Percentiles rank a stretch among this genome's conserved stretches.
phyloP scores from a whole-genome alignment of 2,113 vertebrate genomes.

The Rhizomys pruinosus region DNA sequence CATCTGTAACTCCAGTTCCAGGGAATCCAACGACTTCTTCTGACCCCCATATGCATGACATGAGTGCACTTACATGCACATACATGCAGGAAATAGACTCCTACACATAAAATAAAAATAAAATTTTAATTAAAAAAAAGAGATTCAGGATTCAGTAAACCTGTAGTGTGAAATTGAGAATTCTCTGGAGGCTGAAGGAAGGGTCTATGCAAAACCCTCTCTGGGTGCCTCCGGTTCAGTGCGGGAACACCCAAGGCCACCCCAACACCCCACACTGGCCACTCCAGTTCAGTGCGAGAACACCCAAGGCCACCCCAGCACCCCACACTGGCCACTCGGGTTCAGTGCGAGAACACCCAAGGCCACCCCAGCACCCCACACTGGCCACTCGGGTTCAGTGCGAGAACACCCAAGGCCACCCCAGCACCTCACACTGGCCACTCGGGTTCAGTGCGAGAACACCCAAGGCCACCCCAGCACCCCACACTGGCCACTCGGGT shows the following conservation, averaged over 20 bases:
- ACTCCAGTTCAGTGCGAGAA: no score
- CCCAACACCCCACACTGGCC: no score
- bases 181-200: background rate
- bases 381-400: fast-evolving
- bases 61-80: no score
- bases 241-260: background rate
- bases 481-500: fast-evolving
- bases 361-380: fast-evolving
- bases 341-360: no score
- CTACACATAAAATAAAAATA: no score
- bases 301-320: no score
- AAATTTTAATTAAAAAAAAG: no score
- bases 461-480: fast-evolving
- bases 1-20: no score
- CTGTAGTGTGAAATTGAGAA: no score
- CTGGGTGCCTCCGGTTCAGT: fast-evolving
- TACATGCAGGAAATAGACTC: no score
- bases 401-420: fast-evolving
- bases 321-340: fast-evolving
- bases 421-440: fast-evolving
- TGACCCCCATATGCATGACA: no score
- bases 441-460: fast-evolving
- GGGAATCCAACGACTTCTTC: no score
- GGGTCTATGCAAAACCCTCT: fast-evolving
- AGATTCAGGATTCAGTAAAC: background rate